phyloP scores from a whole-genome alignment of 2,888 invertebrate species.

The Drosophila anomalata region DNA sequence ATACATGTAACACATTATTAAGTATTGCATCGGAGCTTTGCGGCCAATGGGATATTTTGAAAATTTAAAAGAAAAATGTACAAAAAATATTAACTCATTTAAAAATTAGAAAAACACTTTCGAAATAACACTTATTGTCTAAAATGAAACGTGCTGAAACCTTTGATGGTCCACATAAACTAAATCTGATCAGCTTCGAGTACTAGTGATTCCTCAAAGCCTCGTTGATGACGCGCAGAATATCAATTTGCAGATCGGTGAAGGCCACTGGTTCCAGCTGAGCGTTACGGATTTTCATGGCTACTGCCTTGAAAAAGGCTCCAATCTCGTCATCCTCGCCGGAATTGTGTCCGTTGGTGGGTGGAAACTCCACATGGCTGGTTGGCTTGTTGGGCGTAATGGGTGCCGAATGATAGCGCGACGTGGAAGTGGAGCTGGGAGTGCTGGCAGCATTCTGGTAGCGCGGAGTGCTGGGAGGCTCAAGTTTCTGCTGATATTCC shows the following conservation, averaged over 20 bases:
- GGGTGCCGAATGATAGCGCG: slow-evolving; percentile 40
- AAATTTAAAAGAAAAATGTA: slow-evolving; percentile 5
- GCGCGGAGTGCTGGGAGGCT: slow-evolving; percentile 47
- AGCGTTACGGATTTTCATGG: slow-evolving; percentile 82
- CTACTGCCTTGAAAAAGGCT: slow-evolving; percentile 81
- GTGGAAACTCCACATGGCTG: slow-evolving; percentile 26
- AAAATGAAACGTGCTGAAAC: slow-evolving; percentile 36
- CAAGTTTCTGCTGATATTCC: slow-evolving; percentile 60
- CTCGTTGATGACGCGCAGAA: slow-evolving; percentile 80
- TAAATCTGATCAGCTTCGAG: neutral
- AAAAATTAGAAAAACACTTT: slow-evolving; percentile 42
- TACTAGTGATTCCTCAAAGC: slow-evolving; percentile 75
- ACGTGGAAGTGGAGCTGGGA: slow-evolving; percentile 52
- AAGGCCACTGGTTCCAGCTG: slow-evolving; percentile 80
- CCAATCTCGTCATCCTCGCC: slow-evolving; percentile 81
- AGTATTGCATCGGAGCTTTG: slow-evolving; percentile 4
- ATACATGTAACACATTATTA: slow-evolving; percentile 25
- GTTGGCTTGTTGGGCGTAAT: slow-evolving; percentile 29
- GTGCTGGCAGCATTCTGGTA: slow-evolving; percentile 43
- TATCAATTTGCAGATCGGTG: slow-evolving; percentile 82
- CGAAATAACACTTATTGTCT: slow-evolving; percentile 65
- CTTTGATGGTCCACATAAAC: slow-evolving; percentile 5
- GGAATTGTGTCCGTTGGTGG: slow-evolving; percentile 22
- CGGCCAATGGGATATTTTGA: slow-evolving; percentile 9
- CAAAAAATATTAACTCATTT: slow-evolving; percentile 30